These are phyloP conservation scores for Lates calcarifer DNA, from an alignment of 2,113 vertebrate species.

Conservation along the genomic window DNA sequence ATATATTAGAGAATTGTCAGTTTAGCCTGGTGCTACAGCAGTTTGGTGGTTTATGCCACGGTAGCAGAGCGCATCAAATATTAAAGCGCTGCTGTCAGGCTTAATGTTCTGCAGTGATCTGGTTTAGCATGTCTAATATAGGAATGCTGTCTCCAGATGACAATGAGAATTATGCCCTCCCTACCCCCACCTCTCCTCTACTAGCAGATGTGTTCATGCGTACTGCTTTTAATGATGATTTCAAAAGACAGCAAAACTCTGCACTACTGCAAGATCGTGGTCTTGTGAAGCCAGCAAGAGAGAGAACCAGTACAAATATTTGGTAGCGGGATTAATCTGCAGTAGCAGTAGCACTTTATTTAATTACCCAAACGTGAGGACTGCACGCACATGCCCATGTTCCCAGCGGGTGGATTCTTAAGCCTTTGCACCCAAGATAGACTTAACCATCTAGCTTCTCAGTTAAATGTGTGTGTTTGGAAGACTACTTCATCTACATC, in stretches of 20 bases:
- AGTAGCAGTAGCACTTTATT: slow-evolving; percentile 39
- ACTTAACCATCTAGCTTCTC: not conserved
- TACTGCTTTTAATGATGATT: slow-evolving; percentile 75
- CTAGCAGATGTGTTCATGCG: slow-evolving; percentile 64
- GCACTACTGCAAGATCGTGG: slow-evolving; percentile 38
- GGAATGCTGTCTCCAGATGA: slow-evolving; percentile 76
- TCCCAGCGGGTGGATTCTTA: slow-evolving; percentile 9
- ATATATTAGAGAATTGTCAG: slow-evolving; percentile 60
- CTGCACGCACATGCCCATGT: slow-evolving; percentile 26
- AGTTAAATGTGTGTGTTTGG: slow-evolving; percentile 7
- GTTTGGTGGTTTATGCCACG: slow-evolving; percentile 67
- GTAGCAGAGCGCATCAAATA: slow-evolving; percentile 79
- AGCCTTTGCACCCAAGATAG: slow-evolving; percentile 15
- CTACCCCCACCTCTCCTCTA: slow-evolving; percentile 38
- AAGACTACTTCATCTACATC: not conserved
- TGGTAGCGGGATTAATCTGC: slow-evolving; percentile 51
- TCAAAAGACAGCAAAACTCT: slow-evolving; percentile 63
- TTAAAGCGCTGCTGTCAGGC: slow-evolving; percentile 78
- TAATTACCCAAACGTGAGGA: slow-evolving; percentile 29
- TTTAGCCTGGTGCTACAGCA: slow-evolving; percentile 51
- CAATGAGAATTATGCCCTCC: slow-evolving; percentile 65
- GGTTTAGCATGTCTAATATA: slow-evolving; percentile 79
- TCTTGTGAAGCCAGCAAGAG: slow-evolving; percentile 39
- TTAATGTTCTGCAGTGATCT: slow-evolving; percentile 83
- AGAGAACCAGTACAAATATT: slow-evolving; percentile 45